Base-by-base conservation (phyloP, 1,140 invertebrate species). In the Drosophila littoralis region DNA sequence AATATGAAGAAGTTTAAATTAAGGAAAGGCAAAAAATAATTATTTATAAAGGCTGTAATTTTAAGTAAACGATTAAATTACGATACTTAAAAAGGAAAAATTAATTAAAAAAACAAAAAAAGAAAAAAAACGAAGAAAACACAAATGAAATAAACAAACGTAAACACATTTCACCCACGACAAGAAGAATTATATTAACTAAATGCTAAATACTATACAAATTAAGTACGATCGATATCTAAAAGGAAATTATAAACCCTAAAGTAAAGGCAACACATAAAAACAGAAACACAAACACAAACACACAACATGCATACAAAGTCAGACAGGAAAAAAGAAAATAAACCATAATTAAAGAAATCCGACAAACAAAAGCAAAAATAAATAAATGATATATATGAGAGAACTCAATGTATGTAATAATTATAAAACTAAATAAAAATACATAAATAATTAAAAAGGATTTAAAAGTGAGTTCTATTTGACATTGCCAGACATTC, bases 41-140 rank as follows among this genome's bases (percentile, higher is more conserved):
- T 91, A 91, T 88, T 91, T 88, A 91, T 91, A 91, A 91, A 91
- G 90, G 90, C 90, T 91, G 90, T 91, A 91, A 91, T 91, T 91
- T 90, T 91, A 91, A 91, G 90, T 91, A 72, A 76, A 76, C 76
- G 54, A 88, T 75, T 75, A 89, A 59, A 89, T 74, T 80, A 73
- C 51, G 50, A 67, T 70, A 75, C 45, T 70, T 63, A 74, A 66
- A 70, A 32, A 78, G 46, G 7, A n/a, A 64, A 40, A 57, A 75
- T 65, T 63, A 71, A 68, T 54, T 70, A 73, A 75, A 51, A 43
- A 63, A 63, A 70, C 43, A 59, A 66, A 64, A 12, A 17, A 22
- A 57, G 35, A 73, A 68, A 72, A 50, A 67, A 63, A 67, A 65
- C 17, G 38, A 22, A 1, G n/a, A n/a, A n/a, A n/a, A n/a, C n/a